Evolutionary conservation across 2,113 vertebrate species (phyloP).

Genomic region (Oceanodroma tethys): DNA sequence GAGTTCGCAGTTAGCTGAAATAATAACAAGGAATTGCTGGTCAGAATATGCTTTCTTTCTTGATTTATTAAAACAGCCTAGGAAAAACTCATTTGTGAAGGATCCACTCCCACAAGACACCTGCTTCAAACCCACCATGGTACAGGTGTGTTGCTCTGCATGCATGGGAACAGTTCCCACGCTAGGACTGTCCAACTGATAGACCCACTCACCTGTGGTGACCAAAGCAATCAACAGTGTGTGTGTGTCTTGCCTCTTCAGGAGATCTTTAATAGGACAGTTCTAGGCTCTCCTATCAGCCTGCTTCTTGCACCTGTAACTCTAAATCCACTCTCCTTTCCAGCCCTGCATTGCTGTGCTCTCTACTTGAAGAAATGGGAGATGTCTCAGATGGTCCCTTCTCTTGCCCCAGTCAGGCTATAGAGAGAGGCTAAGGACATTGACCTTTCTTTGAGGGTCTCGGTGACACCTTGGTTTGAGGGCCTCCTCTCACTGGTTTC

Average conservation of each 20-base stretch:
- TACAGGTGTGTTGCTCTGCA: conserved; percentile 5
- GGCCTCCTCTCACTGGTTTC: not conserved
- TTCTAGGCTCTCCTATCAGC: not conserved
- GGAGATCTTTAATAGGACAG: not conserved
- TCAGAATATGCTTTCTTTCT: conserved; percentile 60
- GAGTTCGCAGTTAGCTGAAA: conserved; percentile 60
- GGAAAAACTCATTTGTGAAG: not conserved
- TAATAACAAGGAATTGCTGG: conserved; percentile 65
- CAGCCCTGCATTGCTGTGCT: not conserved
- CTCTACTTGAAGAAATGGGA: not conserved
- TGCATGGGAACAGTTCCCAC: not conserved
- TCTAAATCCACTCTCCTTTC: not conserved
- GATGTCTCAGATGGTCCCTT: not conserved
- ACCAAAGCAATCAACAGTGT: not conserved
- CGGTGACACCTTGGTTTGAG: not conserved
- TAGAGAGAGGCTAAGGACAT: not conserved
- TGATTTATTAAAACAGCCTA: conserved; percentile 51
- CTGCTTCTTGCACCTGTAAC: not conserved
- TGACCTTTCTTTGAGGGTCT: not conserved
- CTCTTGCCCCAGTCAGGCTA: not conserved
- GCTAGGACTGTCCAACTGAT: not conserved
- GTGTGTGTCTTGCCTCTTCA: not conserved
- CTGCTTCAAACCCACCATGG: not conserved
- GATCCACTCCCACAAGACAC: conserved; percentile 41
- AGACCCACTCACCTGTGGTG: not conserved